A percentile compares a stretch with the other conserved stretches of the same genome.
These are phyloP conservation scores for Scaptomyza cyrtandrae DNA, from an alignment of 2,888 invertebrate genomes.

Conservation along the genomic window DNA sequence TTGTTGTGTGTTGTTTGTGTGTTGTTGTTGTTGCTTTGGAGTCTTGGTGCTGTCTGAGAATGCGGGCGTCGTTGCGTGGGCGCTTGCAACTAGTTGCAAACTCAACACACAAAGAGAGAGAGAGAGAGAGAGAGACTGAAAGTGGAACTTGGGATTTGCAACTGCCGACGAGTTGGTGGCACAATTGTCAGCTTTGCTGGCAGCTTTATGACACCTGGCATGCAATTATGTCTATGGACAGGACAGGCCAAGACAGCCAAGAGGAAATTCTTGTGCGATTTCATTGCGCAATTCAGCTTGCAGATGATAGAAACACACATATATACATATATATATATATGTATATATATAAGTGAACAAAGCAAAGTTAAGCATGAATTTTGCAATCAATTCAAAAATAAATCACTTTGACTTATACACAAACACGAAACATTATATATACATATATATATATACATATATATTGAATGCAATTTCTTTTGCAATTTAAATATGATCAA, in stretches of 20 bases:
- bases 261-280: slow-evolving; percentile 38
- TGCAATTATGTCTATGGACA: slow-evolving; percentile 53
- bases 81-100: slow-evolving; percentile 31
- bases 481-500: too few species aligned
- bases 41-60: slow-evolving; percentile 60
- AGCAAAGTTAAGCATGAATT: too few species aligned
- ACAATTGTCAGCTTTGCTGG: slow-evolving; percentile 43
- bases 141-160: slow-evolving; percentile 44
- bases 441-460: too few species aligned
- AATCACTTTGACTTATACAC: background rate
- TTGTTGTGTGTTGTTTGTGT: background rate
- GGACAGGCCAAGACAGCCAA: slow-evolving; percentile 4
- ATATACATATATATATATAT: too few species aligned
- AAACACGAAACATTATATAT: background rate
- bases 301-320: background rate
- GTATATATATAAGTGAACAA: too few species aligned
- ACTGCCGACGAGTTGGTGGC: slow-evolving; percentile 30
- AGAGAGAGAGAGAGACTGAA: slow-evolving; percentile 38
- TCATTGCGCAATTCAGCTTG: slow-evolving; percentile 33
- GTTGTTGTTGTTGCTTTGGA: slow-evolving; percentile 6
- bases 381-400: too few species aligned
- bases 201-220: slow-evolving; percentile 72
- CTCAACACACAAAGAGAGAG: slow-evolving; percentile 19
- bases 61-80: slow-evolving; percentile 56
- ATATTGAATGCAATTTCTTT: too few species aligned